Conservation (phyloP, 2,113 vertebrate species). For the Chaetops frenatus region DNA sequence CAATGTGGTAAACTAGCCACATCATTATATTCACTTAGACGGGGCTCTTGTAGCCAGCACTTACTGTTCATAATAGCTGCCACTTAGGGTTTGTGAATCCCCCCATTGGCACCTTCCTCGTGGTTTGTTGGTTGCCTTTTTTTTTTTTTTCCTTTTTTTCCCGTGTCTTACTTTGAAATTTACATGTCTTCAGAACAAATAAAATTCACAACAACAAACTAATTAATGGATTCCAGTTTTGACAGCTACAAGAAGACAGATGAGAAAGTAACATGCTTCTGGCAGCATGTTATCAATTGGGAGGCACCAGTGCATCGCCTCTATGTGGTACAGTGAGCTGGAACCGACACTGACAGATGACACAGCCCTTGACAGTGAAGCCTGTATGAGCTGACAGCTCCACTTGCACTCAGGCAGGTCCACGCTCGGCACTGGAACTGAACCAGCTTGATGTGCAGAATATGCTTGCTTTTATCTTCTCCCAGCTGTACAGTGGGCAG, state of each 20-base stretch:
- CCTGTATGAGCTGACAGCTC: conserved; percentile 88
- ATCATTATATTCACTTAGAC: conserved; percentile 68
- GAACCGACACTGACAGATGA: conserved; percentile 96
- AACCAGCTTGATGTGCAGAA: conserved; percentile 77
- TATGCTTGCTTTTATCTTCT: conserved; percentile 66
- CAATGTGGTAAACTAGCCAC: conserved; percentile 64
- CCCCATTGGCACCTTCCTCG: conserved; percentile 24
- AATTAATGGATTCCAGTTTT: conserved; percentile 94
- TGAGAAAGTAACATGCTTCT: conserved; percentile 85
- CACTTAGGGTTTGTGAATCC: conserved; percentile 54
- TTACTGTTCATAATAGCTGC: conserved; percentile 35
- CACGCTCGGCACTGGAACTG: conserved; percentile 70
- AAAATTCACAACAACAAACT: conserved; percentile 81
- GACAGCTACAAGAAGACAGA: conserved; percentile 91
- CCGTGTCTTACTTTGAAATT: conserved; percentile 68
- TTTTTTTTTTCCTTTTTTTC: neutral
- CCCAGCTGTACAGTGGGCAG: conserved; percentile 11
- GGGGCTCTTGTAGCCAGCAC: conserved; percentile 45
- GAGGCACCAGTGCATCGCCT: conserved; percentile 83
- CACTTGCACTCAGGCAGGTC: conserved; percentile 89
- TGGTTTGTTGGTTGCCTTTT: neutral
- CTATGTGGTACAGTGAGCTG: conserved; percentile 94
- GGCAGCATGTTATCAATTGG: conserved; percentile 86
- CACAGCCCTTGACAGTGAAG: conserved; percentile 88
- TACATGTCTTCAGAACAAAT: conserved; percentile 77